Percentiles rank a stretch among this genome's conserved stretches.
Evolutionary conservation across 2,888 invertebrate species (phyloP).

Genomic region (Clistopyga incitator): DNA sequence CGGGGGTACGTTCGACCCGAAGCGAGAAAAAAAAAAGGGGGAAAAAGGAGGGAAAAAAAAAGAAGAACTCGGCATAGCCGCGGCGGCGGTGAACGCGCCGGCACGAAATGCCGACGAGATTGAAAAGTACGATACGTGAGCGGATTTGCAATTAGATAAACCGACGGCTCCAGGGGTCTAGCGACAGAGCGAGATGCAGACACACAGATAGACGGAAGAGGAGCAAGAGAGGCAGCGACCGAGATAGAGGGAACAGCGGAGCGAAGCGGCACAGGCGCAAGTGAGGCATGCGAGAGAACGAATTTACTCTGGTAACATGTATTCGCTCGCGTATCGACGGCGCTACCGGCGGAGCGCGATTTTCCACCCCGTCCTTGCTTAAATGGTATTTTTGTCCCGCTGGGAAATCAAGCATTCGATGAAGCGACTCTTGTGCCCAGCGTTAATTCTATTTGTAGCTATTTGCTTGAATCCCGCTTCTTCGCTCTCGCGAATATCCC

Average conservation of each 20-base stretch:
- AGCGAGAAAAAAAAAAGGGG: slow-evolving; percentile 30
- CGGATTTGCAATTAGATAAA: slow-evolving; percentile 69
- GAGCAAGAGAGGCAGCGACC: slow-evolving; percentile 38
- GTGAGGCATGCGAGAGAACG: slow-evolving; percentile 68
- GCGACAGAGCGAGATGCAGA: slow-evolving; percentile 41
- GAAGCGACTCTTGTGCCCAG: slow-evolving; percentile 73
- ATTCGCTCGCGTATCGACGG: slow-evolving; percentile 43
- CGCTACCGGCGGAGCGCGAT: slow-evolving; percentile 33
- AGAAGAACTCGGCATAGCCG: slow-evolving; percentile 4
- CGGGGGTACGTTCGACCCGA: slow-evolving; percentile 7
- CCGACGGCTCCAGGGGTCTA: slow-evolving; percentile 42
- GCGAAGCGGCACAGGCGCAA: slow-evolving; percentile 30
- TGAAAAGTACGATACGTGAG: slow-evolving; percentile 67
- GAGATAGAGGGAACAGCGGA: slow-evolving; percentile 19
- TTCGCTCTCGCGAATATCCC: slow-evolving; percentile 34
- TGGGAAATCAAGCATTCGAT: slow-evolving; percentile 80
- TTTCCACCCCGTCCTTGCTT: slow-evolving; percentile 61
- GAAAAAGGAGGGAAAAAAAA: too few relatives aligned
- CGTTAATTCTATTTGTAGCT: slow-evolving; percentile 79
- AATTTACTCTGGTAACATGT: slow-evolving; percentile 63
- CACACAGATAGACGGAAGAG: slow-evolving; percentile 20
- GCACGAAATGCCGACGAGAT: slow-evolving; percentile 67
- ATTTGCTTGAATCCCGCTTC: slow-evolving; percentile 71
- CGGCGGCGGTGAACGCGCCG: slow-evolving; percentile 53
- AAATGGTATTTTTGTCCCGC: slow-evolving; percentile 77